phyloP scores from a whole-genome alignment of 2,113 vertebrate genomes.

The Felis catus region DNA sequence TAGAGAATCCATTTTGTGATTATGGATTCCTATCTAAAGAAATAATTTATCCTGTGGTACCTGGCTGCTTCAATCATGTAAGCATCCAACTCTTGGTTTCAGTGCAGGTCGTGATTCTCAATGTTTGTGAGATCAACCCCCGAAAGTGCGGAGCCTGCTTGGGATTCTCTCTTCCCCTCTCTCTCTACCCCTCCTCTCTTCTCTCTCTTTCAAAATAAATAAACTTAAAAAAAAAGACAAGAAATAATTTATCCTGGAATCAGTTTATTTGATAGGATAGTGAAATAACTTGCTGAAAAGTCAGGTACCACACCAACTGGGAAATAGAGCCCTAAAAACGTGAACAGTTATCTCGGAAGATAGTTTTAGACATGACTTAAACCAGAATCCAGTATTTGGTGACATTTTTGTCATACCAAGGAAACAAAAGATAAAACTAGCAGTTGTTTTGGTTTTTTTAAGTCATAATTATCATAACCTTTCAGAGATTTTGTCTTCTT shows the following conservation, averaged over 20 bases:
- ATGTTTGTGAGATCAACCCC: no score
- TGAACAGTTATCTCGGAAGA: background rate
- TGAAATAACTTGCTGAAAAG: background rate
- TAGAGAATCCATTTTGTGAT: background rate
- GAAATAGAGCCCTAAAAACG: background rate
- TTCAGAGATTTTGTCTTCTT: background rate
- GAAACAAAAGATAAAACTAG: background rate
- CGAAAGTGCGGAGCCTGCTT: no score
- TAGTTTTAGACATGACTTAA: background rate
- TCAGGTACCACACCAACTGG: background rate
- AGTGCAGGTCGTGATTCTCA: no score
- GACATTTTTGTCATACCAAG: background rate
- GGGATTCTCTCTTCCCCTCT: no score
- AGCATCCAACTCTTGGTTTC: no score
- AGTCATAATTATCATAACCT: background rate
- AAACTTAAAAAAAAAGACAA: no score
- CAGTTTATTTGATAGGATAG: background rate
- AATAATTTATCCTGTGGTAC: background rate
- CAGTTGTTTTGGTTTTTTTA: background rate
- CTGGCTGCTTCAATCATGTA: no score
- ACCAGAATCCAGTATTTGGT: fast-evolving
- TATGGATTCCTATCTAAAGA: background rate
- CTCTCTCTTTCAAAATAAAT: no score
- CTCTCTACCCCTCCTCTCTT: no score
- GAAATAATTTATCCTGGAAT: background rate